Conservation (phyloP, 2,113 vertebrate species). For the Ovibos moschatus region DNA sequence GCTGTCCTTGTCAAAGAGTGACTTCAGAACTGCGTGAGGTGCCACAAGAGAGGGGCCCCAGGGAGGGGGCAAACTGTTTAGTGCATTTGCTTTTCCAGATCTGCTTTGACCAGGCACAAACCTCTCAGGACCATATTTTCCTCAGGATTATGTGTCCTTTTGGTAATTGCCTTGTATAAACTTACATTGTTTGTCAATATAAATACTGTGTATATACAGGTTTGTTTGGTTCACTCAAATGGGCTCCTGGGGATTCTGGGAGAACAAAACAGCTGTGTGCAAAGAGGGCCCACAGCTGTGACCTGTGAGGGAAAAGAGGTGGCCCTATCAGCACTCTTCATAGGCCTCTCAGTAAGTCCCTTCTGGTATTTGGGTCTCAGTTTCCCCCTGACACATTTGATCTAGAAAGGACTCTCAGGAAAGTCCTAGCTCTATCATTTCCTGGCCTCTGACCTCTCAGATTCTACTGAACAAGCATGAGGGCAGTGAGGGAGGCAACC, state of each 20-base stretch:
- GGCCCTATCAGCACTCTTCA: too few species aligned
- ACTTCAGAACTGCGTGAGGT: neutral
- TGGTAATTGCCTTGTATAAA: constrained; percentile 46
- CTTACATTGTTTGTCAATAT: constrained; percentile 44
- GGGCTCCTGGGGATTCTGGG: neutral
- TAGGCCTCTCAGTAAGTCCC: neutral
- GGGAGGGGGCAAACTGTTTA: neutral
- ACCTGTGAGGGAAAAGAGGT: neutral
- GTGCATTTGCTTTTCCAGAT: neutral
- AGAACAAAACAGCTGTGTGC: constrained; percentile 2
- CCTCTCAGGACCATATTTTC: constrained; percentile 4
- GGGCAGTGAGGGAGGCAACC: neutral
- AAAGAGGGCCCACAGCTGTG: neutral
- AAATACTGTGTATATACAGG: constrained; percentile 28
- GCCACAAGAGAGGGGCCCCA: neutral
- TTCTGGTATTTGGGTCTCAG: neutral
- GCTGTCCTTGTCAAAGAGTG: neutral
- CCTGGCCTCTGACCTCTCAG: neutral
- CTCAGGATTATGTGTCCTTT: neutral
- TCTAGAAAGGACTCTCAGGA: constrained; percentile 20
- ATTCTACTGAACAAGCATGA: neutral
- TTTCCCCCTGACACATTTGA: neutral
- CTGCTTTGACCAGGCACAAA: neutral
- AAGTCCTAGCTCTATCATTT: neutral
- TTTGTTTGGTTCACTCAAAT: constrained; percentile 5